phyloP scores from a whole-genome alignment of 2,113 vertebrate genomes.

The Varanus komodoensis region DNA sequence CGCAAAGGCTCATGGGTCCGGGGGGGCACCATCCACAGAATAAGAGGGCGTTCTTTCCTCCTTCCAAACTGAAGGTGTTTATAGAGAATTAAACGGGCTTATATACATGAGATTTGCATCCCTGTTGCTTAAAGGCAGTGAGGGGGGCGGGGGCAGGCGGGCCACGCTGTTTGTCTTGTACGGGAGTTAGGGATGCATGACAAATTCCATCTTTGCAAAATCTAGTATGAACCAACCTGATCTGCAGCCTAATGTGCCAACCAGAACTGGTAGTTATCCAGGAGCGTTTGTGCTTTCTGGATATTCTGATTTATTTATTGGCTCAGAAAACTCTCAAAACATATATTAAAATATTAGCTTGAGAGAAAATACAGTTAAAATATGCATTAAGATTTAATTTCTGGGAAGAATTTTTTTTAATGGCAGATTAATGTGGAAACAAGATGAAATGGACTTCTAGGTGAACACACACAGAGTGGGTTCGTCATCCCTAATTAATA shows the following conservation, averaged over 20 bases:
- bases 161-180: background rate
- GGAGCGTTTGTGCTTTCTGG: background rate
- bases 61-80: background rate
- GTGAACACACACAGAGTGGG: background rate
- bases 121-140: constrained; percentile 44
- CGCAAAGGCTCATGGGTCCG: constrained; percentile 32
- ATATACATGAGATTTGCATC: background rate
- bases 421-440: background rate
- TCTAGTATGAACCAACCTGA: background rate
- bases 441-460: background rate
- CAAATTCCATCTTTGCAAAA: background rate
- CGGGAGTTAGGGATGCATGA: no score
- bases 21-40: background rate
- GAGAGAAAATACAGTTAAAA: background rate
- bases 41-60: background rate
- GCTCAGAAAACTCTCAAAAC: background rate
- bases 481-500: background rate
- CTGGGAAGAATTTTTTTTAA: no score
- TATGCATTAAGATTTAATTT: no score
- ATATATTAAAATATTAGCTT: background rate
- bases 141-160: background rate
- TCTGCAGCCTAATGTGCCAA: background rate
- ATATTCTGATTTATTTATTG: background rate
- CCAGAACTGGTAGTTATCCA: background rate
- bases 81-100: background rate